phyloP scores from a whole-genome alignment of 1,140 invertebrate genomes.

The Drosophila repleta region DNA sequence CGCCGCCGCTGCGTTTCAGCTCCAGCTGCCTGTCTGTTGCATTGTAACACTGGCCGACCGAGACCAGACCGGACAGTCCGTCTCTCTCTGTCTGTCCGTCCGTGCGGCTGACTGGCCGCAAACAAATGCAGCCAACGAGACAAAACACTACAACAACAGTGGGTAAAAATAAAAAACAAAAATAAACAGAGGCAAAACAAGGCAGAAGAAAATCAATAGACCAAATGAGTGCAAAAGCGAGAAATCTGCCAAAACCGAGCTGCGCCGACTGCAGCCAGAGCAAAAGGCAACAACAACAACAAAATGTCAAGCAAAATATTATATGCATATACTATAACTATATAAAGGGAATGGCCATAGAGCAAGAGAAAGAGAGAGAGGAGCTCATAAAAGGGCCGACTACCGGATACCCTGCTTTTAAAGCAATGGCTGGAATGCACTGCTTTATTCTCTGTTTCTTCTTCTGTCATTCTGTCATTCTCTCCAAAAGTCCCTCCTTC shows the following conservation, averaged over 20 bases:
- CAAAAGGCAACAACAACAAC: conserved; percentile 40
- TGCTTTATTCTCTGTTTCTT: no score
- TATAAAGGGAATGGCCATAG: neutral
- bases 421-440: no score
- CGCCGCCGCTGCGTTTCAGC: neutral
- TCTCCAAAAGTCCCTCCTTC: no score
- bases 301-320: conserved; percentile 51
- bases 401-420: neutral
- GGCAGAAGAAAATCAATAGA: conserved; percentile 34
- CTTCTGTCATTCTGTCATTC: no score
- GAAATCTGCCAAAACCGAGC: conserved; percentile 34
- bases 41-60: conserved; percentile 80
- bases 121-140: conserved; percentile 66
- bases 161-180: conserved; percentile 32
- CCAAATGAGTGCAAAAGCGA: conserved; percentile 27
- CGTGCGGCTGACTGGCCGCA: conserved; percentile 44
- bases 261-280: conserved; percentile 4
- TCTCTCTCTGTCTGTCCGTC: no score
- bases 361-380: neutral
- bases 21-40: conserved; percentile 60
- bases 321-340: conserved; percentile 55
- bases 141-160: conserved; percentile 41
- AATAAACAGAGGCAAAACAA: conserved; percentile 41
- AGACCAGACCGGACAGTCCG: conserved; percentile 25
- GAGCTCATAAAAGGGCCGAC: no score